Base-by-base conservation (phyloP, 2,888 invertebrate genomes). In the Oscheius myriophilus region DNA sequence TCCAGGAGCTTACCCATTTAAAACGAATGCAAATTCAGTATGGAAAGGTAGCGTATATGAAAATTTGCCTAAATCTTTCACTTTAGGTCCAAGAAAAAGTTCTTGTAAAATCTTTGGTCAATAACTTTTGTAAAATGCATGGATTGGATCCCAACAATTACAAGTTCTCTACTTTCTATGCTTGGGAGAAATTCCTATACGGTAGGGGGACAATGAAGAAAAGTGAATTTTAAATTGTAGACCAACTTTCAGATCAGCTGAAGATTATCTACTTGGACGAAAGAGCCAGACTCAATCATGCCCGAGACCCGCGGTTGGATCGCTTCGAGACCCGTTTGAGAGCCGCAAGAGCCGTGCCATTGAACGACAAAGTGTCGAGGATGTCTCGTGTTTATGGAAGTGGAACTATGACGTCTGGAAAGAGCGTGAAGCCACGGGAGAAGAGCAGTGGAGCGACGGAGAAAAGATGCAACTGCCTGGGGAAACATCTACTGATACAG, bases 1-100 rank as follows among this genome's bases (percentile, higher is more conserved):
- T 96, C 87, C 94, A 95, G 86, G 94, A 95, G 87, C 90, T 96
- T 68, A 90, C 95, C 84, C 95, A 96, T 86, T 88, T 96, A 63
- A 96, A 96, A 88, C 90, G 94, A 62, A 90, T 94, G 77, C 95
- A 96, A 88, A 95, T 95, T 82, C 91, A 95, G 82, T 92, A 93
- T 42, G 93, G 93, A 66, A 84, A 81, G 68, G 80, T 80, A 57
- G 41, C 25, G 14, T 14, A 9, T n/a, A 49, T 11, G 16, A 21
- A 2, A 12, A 21, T 23, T 9, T 25, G 23, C 26, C 21, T 12
- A 12, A 11, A 21, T 52, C 6, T 25, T 7, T 7, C 1, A n/a
- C 45, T 67, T 41, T 39, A 79, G 80, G 84, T 84, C 2, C 84
- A 86, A 71, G 85, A 85, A 66, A 73, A 76, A 41, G 67, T 84